Percentiles rank a stretch among this genome's conserved stretches.
phyloP scores from a whole-genome alignment of 1,140 invertebrate species.

The Tenebrio molitor region DNA sequence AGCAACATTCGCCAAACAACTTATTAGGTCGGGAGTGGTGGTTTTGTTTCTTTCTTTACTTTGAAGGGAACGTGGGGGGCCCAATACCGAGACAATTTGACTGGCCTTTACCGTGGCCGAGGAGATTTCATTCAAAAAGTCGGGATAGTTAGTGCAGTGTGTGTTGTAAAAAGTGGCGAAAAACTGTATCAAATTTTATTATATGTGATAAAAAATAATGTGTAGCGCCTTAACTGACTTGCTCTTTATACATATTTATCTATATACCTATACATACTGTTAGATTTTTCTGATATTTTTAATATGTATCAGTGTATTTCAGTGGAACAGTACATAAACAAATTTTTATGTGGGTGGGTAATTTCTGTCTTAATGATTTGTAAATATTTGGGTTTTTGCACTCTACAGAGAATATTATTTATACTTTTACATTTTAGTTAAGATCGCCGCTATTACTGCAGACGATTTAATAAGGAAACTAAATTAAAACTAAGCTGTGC shows the following conservation, averaged over 20 bases:
- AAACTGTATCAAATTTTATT: conserved; percentile 44
- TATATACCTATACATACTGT: conserved; percentile 44
- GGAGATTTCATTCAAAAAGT: conserved; percentile 74
- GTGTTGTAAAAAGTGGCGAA: conserved; percentile 29
- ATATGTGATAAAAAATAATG: conserved; percentile 49
- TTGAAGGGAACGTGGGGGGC: conserved; percentile 86
- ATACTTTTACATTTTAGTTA: conserved; percentile 21
- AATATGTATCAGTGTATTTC: conserved; percentile 31
- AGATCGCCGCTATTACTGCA: background rate
- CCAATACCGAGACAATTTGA: conserved; percentile 85
- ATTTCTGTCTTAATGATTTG: conserved; percentile 7
- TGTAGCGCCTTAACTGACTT: conserved; percentile 54
- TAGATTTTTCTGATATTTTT: conserved; percentile 43
- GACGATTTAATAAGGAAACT: conserved; percentile 25
- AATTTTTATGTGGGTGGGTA: conserved; percentile 22
- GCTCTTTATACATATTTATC: conserved; percentile 48
- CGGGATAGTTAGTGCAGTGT: conserved; percentile 64
- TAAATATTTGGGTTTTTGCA: conserved; percentile 25
- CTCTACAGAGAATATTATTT: conserved; percentile 12
- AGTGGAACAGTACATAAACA: conserved; percentile 35
- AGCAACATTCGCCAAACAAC: conserved; percentile 65
- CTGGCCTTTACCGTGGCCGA: conserved; percentile 88
- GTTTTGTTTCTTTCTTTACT: conserved; percentile 86
- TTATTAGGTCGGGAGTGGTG: conserved; percentile 80
- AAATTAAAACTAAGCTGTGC: conserved; percentile 22